Percentiles rank a stretch among this genome's conserved stretches.
These are phyloP conservation scores for Deladenus siricidicola DNA, from an alignment of 2,888 invertebrate genomes.

Conservation along the genomic window DNA sequence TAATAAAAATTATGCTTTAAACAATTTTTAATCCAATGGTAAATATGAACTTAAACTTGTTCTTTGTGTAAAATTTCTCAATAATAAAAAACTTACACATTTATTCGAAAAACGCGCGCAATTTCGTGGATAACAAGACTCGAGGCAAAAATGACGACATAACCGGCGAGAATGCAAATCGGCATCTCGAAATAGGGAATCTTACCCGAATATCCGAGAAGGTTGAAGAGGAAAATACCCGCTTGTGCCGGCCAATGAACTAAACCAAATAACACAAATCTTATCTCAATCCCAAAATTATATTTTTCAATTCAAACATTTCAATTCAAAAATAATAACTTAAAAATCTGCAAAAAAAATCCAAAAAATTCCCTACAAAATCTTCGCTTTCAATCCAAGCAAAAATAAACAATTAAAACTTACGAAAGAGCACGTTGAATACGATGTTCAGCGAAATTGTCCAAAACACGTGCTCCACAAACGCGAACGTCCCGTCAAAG, in stretches of 20 bases:
- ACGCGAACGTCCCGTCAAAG: conserved; percentile 88
- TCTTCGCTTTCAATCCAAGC: too few relatives aligned
- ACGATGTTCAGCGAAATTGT: conserved; percentile 91
- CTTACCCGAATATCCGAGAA: conserved; percentile 63
- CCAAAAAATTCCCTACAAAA: too few relatives aligned
- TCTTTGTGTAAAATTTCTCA: too few relatives aligned
- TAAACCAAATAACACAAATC: too few relatives aligned
- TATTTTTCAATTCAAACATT: not conserved
- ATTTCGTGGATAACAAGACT: conserved; percentile 76
- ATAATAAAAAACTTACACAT: conserved; percentile 61
- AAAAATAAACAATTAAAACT: too few relatives aligned
- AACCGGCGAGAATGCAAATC: conserved; percentile 64
- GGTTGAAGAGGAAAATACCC: conserved; percentile 60
- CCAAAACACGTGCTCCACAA: conserved; percentile 98
- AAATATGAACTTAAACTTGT: too few relatives aligned
- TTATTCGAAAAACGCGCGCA: conserved; percentile 71
- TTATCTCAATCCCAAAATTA: too few relatives aligned
- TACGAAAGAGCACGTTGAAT: conserved; percentile 83
- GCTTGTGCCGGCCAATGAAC: conserved; percentile 24
- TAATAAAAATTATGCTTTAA: too few relatives aligned
- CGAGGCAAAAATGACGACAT: conserved; percentile 75
- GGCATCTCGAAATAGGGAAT: conserved; percentile 62
- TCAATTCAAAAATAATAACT: conserved; percentile 1
- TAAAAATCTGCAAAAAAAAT: too few relatives aligned
- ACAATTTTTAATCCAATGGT: too few relatives aligned